Evolutionary conservation across 2,113 vertebrate genomes (phyloP).

Genomic region (Thamnophis sirtalis): DNA sequence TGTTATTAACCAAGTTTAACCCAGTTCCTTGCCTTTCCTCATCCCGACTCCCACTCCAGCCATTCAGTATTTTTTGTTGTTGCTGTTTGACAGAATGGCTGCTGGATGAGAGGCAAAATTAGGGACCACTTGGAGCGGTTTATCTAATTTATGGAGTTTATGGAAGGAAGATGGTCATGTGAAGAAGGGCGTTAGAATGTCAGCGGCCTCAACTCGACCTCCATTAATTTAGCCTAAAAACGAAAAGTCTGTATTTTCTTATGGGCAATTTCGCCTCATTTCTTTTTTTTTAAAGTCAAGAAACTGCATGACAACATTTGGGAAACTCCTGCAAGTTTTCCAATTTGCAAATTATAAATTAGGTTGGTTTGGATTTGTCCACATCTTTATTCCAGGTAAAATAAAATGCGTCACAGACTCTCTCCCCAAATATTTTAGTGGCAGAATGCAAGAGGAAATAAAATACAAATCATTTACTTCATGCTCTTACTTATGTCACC

Average conservation of each 20-base stretch:
- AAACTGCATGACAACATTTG: background rate
- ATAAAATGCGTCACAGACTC: background rate
- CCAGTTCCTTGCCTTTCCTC: background rate
- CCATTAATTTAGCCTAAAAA: background rate
- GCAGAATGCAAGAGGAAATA: background rate
- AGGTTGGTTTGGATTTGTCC: background rate
- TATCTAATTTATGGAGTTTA: background rate
- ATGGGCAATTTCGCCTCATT: background rate
- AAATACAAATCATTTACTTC: background rate
- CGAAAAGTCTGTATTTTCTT: background rate
- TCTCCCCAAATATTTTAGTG: background rate
- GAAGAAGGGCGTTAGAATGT: background rate
- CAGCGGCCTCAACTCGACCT: background rate
- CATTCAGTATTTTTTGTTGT: background rate
- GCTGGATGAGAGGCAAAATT: background rate
- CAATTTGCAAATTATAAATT: background rate
- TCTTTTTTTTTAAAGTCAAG: background rate
- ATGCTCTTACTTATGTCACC: background rate
- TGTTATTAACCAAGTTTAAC: background rate
- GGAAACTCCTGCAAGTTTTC: background rate
- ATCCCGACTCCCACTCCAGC: background rate
- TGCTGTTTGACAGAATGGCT: background rate
- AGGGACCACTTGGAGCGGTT: background rate
- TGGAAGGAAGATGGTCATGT: background rate
- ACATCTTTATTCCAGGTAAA: background rate